Evolutionary conservation across 1,140 invertebrate species (phyloP), one percentile per base, ranked within the genome.

Genomic region (Parapsyche elsis): DNA sequence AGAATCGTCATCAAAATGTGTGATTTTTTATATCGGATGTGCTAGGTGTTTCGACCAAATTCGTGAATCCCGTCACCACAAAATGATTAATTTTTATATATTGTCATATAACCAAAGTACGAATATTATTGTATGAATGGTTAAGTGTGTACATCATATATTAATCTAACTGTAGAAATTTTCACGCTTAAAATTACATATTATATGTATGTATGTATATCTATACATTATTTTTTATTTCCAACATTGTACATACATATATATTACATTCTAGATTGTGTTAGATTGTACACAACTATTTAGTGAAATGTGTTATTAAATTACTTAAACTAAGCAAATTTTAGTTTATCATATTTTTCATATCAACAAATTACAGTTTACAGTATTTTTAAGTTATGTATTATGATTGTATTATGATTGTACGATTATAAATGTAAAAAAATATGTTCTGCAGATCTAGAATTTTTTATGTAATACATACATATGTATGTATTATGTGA

Each of bases 271-370:
- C 21, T 49, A 76, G 19, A 53, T 76, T 76, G 73, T 76, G 73
- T 76, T 76, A 76, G 73, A 59, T 57, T 30, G 73, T 76, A 76
- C 57, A 76, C 73, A 46, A 46, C 73, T 57, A 76, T 57, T 26
- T 76, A 76, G 73, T 76, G 53, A 9, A 57, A 45, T 76, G 53
- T 46, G 71, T 73, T 73, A 45, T 46, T 16, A 71, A 44, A 21
- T 73, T 46, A 21, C 10, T 23, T 67, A 30, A 23, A 23, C 21
- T 71, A 45, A 30, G 38, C 67, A 30, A 71, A 71, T 38, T 1
- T 14, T 38, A 71, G 26, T 14, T 9, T 10, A 30, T 71, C 7
- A 67, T 71, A 38, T 38, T 38, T 38, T 38, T 38, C 30, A 38
- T 38, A 38, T 1, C 2, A 38, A 38, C n/a, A 38, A 7, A 38